Evolutionary conservation across 1,140 invertebrate species (phyloP), one percentile per base, ranked within the genome.

Genomic region (Physella acuta): DNA sequence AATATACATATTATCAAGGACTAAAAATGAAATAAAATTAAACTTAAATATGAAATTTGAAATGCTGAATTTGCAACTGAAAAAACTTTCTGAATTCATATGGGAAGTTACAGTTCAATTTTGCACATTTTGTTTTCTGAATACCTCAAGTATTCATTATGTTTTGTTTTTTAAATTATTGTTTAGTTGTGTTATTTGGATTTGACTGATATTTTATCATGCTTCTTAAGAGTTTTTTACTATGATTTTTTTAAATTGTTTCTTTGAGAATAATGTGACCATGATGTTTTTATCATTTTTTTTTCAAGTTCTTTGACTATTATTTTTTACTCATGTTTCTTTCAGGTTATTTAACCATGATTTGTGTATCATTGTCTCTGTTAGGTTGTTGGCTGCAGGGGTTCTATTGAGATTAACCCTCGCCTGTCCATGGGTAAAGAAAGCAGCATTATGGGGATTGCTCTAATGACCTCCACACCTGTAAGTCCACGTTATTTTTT

Each of bases 301-400:
- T 28, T 4, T 60, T 5, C 28, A 14, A 3, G 16, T 28, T 28
- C 26, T 30, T 30, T 11, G 26, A 31, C 4, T 28, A 30, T 31
- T 4, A 33, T 56, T 56, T n/a, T 56, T 5, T 16, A 31, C 16
- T 60, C 16, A 34, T 60, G 26, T 60, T 30, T 11, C 58, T 17
- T 30, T 36, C 8, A 60, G 33, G 3, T 26, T 34, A 44, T 17
- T 63, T 30, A 49, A 16, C 11, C n/a, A 24, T 24, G 14, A 14
- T 64, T 8, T 64, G 5, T 11, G 39, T 44, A 14, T 37, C 36
- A 26, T 59, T 55, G 67, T 14, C 36, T 28, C n/a, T 73, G 39
- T 20, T 66, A 87, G 87, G 80, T 88, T 52, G 85, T 89, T 67
- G 88, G 88, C 26, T 86, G 81, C 73, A 78, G 87, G 51, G 88